A percentile compares a stretch with the other conserved stretches of the same genome.
Evolutionary conservation across 2,797 vertebrate species (phyloP).

Genomic region (Erpetoichthys calabaricus): DNA sequence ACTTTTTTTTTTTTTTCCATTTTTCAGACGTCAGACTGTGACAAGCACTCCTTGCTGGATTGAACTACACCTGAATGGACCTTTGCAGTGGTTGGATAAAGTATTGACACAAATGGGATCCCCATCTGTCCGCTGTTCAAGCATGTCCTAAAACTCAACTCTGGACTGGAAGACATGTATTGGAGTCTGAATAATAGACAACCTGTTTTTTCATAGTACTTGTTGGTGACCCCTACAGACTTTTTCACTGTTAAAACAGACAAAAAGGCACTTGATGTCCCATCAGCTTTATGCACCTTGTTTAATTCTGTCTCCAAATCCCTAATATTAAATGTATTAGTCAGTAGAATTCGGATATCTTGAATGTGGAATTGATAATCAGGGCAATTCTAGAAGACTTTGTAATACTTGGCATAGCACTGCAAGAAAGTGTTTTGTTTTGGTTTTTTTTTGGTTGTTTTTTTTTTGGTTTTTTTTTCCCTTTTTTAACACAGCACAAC

Average conservation of each 20-base stretch:
- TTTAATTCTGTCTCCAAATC: conserved; percentile 77
- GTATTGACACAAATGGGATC: conserved; percentile 98
- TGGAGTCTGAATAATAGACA: conserved; percentile 16
- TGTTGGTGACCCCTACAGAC: conserved; percentile 63
- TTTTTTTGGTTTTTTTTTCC: conserved; percentile 24
- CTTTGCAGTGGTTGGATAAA: conserved; percentile 96
- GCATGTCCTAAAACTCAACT: conserved; percentile 76
- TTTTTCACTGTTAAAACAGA: conserved; percentile 60
- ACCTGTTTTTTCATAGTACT: conserved; percentile 62
- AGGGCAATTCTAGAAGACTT: conserved; percentile 47
- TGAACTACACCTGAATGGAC: conserved; percentile 92
- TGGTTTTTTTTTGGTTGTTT: conserved; percentile 13
- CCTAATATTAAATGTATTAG: conserved; percentile 67
- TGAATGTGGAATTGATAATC: conserved; percentile 28
- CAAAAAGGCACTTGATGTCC: conserved; percentile 89
- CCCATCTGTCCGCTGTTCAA: conserved; percentile 93
- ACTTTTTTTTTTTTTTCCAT: not conserved
- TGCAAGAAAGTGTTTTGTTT: conserved; percentile 18
- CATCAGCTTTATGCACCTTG: conserved; percentile 89
- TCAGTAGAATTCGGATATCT: conserved; percentile 53
- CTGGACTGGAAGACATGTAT: conserved; percentile 19
- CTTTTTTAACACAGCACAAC: conserved; percentile 36
- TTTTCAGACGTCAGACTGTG: conserved; percentile 79
- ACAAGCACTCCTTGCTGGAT: conserved; percentile 98
- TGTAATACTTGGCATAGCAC: conserved; percentile 51